These are phyloP conservation scores for Panopea generosa DNA, from an alignment of 2,888 invertebrate genomes.

Conservation along the genomic window DNA sequence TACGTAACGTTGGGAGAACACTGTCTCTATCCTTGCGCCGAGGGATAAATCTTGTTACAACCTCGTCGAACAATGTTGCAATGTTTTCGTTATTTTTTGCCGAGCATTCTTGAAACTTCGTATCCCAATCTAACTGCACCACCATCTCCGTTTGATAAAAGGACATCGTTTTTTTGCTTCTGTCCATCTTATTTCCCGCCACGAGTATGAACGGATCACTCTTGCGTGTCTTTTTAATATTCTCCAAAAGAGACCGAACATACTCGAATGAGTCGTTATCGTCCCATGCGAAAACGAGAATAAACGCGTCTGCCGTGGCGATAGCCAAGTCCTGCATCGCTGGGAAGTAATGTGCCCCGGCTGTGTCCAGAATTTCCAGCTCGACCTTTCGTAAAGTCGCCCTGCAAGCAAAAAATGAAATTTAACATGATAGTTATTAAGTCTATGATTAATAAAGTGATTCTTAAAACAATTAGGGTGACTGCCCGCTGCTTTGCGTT, in stretches of 20 bases:
- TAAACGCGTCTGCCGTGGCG: conserved; percentile 97
- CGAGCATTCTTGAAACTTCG: conserved; percentile 16
- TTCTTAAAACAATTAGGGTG: too few species aligned
- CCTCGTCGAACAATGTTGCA: conserved; percentile 5
- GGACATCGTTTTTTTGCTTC: conserved; percentile 88
- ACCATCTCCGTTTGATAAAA: conserved; percentile 17
- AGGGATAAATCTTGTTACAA: background rate
- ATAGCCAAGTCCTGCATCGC: conserved; percentile 98
- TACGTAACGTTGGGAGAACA: too few species aligned
- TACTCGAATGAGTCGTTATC: conserved; percentile 77
- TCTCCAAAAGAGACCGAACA: conserved; percentile 84
- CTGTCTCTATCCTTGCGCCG: too few species aligned
- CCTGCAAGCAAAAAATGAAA: conserved; percentile 88
- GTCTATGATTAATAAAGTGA: too few species aligned
- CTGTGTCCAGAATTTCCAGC: conserved; percentile 97
- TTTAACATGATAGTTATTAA: too few species aligned
- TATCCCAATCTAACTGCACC: conserved; percentile 10
- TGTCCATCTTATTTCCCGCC: conserved; percentile 97
- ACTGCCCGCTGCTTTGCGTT: too few species aligned
- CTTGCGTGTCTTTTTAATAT: conserved; percentile 92
- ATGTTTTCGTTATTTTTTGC: conserved; percentile 16
- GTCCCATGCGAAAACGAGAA: conserved; percentile 91
- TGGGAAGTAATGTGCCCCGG: conserved; percentile 97
- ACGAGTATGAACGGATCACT: conserved; percentile 93
- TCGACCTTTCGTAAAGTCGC: conserved; percentile 87